These are phyloP conservation scores for Calliopum simillimum DNA, from an alignment of 2,888 invertebrate species.

Conservation along the genomic window DNA sequence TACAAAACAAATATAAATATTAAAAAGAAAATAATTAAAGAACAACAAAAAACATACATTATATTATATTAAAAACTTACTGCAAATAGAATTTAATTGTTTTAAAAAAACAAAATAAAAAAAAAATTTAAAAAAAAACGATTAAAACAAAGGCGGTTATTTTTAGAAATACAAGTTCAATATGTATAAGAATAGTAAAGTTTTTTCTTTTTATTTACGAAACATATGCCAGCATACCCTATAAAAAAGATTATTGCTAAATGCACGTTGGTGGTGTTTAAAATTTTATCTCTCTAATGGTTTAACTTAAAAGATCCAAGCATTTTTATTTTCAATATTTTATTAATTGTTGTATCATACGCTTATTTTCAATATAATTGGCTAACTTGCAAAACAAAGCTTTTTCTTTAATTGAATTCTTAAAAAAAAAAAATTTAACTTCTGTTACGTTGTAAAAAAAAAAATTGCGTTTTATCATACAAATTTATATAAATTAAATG, in stretches of 20 bases:
- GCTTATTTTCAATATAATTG: too few relatives aligned
- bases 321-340: too few relatives aligned
- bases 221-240: constrained; percentile 19
- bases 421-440: too few relatives aligned
- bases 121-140: constrained; percentile 18
- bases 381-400: too few relatives aligned
- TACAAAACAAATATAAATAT: constrained; percentile 9
- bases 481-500: background rate
- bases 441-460: too few relatives aligned
- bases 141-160: constrained; percentile 6
- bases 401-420: background rate
- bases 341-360: too few relatives aligned
- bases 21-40: background rate
- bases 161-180: background rate
- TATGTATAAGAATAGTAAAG: background rate
- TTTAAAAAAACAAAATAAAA: constrained; percentile 20
- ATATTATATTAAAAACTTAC: constrained; percentile 1
- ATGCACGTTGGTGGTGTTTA: too few relatives aligned
- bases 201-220: constrained; percentile 25
- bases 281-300: too few relatives aligned
- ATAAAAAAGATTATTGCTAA: too few relatives aligned
- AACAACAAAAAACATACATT: background rate
- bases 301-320: too few relatives aligned
- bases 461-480: too few relatives aligned
- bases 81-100: constrained; percentile 6